Evolutionary conservation across 2,113 vertebrate genomes (phyloP).

Genomic region (Oreochromis niloticus): DNA sequence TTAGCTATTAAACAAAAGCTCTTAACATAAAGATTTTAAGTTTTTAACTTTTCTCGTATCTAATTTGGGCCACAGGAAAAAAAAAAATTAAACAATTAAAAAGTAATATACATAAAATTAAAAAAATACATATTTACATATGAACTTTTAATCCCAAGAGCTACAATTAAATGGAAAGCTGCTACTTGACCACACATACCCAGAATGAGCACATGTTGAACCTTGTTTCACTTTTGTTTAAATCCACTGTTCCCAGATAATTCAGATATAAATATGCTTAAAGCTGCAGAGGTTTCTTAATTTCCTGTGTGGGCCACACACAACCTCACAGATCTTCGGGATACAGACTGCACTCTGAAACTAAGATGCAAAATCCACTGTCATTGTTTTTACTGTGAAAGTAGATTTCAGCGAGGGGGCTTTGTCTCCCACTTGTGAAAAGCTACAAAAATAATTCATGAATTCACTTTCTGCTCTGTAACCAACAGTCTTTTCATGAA

Average conservation of each 20-base stretch:
- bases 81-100: not conserved
- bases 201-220: conserved; percentile 49
- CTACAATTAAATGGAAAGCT: not conserved
- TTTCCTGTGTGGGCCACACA: conserved; percentile 80
- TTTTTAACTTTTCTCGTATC: not conserved
- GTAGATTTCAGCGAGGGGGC: conserved; percentile 44
- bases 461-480: conserved; percentile 6
- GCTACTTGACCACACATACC: conserved; percentile 45
- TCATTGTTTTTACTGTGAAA: conserved; percentile 59
- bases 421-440: conserved; percentile 43
- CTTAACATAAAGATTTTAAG: not conserved
- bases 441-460: conserved; percentile 57
- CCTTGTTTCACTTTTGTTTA: conserved; percentile 70
- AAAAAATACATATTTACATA: not conserved
- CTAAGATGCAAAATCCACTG: conserved; percentile 47
- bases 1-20: not conserved
- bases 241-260: conserved; percentile 72
- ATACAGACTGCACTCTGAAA: conserved; percentile 28
- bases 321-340: conserved; percentile 54
- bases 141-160: not conserved
- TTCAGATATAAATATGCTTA: conserved; percentile 75
- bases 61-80: not conserved
- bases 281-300: conserved; percentile 75
- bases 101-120: not conserved
- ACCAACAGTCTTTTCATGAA: conserved; percentile 4